Evolutionary conservation across 2,113 vertebrate species (phyloP), one percentile per base, ranked within the genome.

Genomic region (Triplophysa rosa): DNA sequence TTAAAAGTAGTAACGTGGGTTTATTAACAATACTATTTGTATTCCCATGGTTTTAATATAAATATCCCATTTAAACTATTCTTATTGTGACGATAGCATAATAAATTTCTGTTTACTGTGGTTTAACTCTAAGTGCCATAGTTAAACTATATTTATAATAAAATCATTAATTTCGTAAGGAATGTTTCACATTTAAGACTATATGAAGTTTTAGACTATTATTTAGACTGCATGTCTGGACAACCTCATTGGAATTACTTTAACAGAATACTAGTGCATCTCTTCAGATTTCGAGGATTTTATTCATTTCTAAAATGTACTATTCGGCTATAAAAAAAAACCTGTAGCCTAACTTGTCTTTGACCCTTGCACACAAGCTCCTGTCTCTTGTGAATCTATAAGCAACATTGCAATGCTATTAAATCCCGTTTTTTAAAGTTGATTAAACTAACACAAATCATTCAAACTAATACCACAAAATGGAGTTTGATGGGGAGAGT

Each of bases 401-500:
- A 6, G 10, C 42, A 5, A 4, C 67, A 54, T 69, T 14, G 13
- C 26, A 24, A 17, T n/a, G n/a, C 17, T 70, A 21, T 33, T 16
- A 45, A n/a, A 33, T 37, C 7, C 7, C 19, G 1, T n/a, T 1
- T 2, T 23, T 45, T 17, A n/a, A 16, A 8, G 17, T 56, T 40
- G 29, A 37, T 40, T 11, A 47, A 56, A 24, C 49, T 59, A 37
- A 1, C 13, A 16, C 37, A 70, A n/a, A 7, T 42, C 17, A 21
- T 61, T 52, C 45, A 61, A 63, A 49, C 11, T 52, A 8, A 62
- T 14, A 49, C n/a, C 45, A 54, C 67, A 61, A 64, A 49, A 40
- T 33, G 56, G 77, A 70, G 66, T 29, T 42, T n/a, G 54, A 62
- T 54, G 24, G n/a, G 8, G 76, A 16, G 33, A 45, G 29, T 63